These are phyloP conservation scores for Cydia pomonella DNA, from an alignment of 1,140 invertebrate species.

Conservation along the genomic window DNA sequence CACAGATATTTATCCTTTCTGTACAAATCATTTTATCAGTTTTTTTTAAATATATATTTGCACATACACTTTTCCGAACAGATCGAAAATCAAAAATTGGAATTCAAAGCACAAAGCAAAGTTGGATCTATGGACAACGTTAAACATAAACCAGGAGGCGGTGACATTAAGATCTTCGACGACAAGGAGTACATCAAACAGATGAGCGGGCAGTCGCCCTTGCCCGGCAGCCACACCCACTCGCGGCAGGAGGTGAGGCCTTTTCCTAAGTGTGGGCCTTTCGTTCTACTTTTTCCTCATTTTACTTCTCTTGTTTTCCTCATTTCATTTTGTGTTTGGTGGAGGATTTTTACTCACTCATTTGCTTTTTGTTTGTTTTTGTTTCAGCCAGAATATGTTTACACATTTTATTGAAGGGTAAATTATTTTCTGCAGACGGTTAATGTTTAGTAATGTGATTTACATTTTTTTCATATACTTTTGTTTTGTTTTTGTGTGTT, in stretches of 20 bases:
- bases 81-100: conserved; percentile 94
- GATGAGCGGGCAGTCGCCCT: conserved; percentile 83
- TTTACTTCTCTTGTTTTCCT: conserved; percentile 48
- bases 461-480: conserved; percentile 37
- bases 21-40: conserved; percentile 32
- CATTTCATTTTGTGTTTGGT: conserved; percentile 51
- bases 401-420: conserved; percentile 80
- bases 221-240: conserved; percentile 82
- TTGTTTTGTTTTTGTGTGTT: conserved; percentile 45
- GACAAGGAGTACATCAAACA: conserved; percentile 96
- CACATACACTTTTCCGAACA: conserved; percentile 80
- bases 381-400: conserved; percentile 81
- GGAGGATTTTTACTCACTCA: conserved; percentile 49
- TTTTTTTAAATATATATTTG: conserved; percentile 39
- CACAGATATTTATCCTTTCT: conserved; percentile 13
- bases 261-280: conserved; percentile 42
- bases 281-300: conserved; percentile 38
- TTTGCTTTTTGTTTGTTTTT: conserved; percentile 65
- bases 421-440: conserved; percentile 36
- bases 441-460: conserved; percentile 23
- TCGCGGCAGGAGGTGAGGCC: conserved; percentile 86
- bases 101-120: conserved; percentile 92
- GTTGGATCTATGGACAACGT: conserved; percentile 96
- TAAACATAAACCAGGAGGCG: conserved; percentile 95
- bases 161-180: conserved; percentile 96